phyloP scores from a whole-genome alignment of 2,888 invertebrate species.

The Orthosia gracilis region DNA sequence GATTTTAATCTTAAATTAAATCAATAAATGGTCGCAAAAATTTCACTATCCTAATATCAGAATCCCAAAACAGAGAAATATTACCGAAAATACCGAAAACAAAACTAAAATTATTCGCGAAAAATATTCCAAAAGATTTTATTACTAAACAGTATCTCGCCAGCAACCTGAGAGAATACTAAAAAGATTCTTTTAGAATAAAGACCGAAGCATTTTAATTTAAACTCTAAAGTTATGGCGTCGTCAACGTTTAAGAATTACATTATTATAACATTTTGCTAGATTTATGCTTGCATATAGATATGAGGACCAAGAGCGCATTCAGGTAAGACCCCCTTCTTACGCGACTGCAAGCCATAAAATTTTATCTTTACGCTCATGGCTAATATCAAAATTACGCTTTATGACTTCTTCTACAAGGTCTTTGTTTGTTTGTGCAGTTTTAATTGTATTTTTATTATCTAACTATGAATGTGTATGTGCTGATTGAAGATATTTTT shows the following conservation, averaged over 20 bases:
- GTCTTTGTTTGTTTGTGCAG: slow-evolving; percentile 34
- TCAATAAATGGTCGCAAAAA: background rate
- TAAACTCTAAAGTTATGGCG: slow-evolving; percentile 29
- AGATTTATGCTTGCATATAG: slow-evolving; percentile 48
- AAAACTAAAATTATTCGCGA: background rate
- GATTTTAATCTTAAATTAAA: background rate
- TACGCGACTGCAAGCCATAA: slow-evolving; percentile 48
- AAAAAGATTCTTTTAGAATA: slow-evolving; percentile 15
- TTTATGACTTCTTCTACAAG: slow-evolving; percentile 12
- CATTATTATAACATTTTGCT: slow-evolving; percentile 41
- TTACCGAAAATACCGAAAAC: background rate
- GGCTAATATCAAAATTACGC: slow-evolving; percentile 22
- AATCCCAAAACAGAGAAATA: background rate
- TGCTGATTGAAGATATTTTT: slow-evolving; percentile 33
- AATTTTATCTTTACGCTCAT: slow-evolving; percentile 49
- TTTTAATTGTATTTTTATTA: slow-evolving; percentile 56
- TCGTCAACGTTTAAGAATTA: slow-evolving; percentile 43
- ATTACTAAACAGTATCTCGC: background rate
- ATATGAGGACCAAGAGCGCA: slow-evolving; percentile 41
- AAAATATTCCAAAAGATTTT: background rate
- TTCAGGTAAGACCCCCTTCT: slow-evolving; percentile 46
- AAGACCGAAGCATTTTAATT: slow-evolving; percentile 33
- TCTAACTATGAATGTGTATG: slow-evolving; percentile 45
- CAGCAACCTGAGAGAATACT: slow-evolving; percentile 11
- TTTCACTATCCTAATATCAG: background rate